Base-by-base conservation (phyloP, 2,797 vertebrate species). In the Gymnocypris eckloni region DNA sequence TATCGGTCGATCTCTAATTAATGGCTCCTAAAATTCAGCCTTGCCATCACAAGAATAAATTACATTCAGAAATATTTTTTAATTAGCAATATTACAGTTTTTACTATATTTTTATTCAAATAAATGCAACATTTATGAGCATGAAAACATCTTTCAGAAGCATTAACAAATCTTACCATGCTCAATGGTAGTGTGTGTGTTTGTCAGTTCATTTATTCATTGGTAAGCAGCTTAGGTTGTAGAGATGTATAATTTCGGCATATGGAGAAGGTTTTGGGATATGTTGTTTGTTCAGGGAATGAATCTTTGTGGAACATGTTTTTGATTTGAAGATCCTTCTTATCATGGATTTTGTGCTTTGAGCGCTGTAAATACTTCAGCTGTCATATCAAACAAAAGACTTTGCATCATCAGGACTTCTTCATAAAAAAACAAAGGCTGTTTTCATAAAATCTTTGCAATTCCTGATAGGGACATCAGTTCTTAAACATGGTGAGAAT, bases 201-300 rank as follows among this genome's bases (percentile, higher is more conserved):
- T 64, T 61, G 13, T 79, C 33, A n/a, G 20, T 71, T 20, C 2
- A 16, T 52, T 71, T 10, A 76, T 61, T 50, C 22, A 56, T 28
- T 15, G 61, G 37, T 79, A 61, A 61, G 25, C 67, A 85, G 67
- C 39, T 71, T 59, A 82, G 37, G 37, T 67, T 71, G 67, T 72
- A 48, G 25, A 39, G 52, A 20, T 72, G 41, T 80, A 61, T 59
- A 33, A 72, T 45, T 59, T 71, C 54, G 37, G 54, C 25, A 18
- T 52, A 18, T 8, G 50, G 71, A 37, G 52, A 28, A 12, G 50
- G 50, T 56, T 70, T 56, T 37, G 39, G 67, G 84, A 85, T 80
- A 28, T 79, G 37, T 84, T 66, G 45, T 85, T 70, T 79, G 84
- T 39, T 79, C 20, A 66, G 25, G 25, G 52, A 76, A 83, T 50